phyloP scores from a whole-genome alignment of 35 echinoderm and acorn worm genomes.

The Acanthaster planci region DNA sequence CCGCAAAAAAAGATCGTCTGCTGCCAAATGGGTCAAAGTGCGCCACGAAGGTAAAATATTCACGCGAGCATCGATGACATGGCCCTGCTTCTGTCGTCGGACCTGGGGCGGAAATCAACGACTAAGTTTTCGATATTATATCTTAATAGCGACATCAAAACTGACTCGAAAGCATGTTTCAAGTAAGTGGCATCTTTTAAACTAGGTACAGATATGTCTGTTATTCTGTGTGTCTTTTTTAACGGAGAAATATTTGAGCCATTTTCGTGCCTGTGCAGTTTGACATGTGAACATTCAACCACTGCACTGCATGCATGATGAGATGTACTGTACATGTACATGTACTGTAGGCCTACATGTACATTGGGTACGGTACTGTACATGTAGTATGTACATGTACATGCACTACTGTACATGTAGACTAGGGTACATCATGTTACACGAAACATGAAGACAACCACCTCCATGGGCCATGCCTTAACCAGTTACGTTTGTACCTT shows the following conservation, averaged over 20 bases:
- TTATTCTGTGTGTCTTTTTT: background rate
- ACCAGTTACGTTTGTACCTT: no score
- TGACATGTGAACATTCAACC: no score
- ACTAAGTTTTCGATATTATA: background rate
- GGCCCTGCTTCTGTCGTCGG: background rate
- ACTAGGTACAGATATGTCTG: background rate
- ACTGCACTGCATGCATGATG: no score
- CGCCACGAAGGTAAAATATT: slow-evolving; percentile 15
- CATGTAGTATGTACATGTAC: no score
- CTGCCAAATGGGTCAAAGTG: slow-evolving; percentile 22
- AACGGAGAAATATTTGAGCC: background rate
- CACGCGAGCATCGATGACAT: background rate
- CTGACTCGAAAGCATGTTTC: background rate
- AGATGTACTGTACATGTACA: no score
- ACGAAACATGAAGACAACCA: no score
- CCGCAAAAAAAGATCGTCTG: background rate
- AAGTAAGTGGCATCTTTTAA: background rate
- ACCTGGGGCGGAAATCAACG: slow-evolving; percentile 11
- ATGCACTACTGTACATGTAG: no score
- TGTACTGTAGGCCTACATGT: no score
- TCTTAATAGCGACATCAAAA: slow-evolving; percentile 1
- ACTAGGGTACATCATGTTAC: no score
- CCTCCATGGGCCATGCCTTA: no score
- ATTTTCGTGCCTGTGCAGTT: background rate
- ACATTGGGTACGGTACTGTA: no score